Percentiles rank a stretch among this genome's conserved stretches.
Conservation (phyloP, 2,113 vertebrate species). For the Heterochromis multidens region DNA sequence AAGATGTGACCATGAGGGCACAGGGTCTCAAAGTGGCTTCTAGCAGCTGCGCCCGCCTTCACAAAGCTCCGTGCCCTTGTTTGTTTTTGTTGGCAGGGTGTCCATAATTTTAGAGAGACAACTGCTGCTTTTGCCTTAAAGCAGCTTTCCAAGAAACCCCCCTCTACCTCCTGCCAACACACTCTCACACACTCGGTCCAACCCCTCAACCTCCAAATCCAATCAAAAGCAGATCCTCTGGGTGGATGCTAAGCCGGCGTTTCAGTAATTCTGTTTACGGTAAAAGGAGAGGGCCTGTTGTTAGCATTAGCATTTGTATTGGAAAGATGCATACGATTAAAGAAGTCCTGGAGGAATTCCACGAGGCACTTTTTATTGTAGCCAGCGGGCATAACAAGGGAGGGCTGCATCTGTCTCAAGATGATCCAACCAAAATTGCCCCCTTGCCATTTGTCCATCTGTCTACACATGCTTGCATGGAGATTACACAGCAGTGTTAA, state of each 20-base stretch:
- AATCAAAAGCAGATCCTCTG: conserved; percentile 65
- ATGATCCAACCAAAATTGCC: conserved; percentile 39
- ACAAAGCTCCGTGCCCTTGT: conserved; percentile 37
- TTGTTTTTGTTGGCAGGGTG: conserved; percentile 62
- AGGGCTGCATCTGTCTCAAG: conserved; percentile 58
- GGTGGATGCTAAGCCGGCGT: conserved; percentile 46
- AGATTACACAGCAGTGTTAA: conserved; percentile 43
- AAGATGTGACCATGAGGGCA: conserved; percentile 36
- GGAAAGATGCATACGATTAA: conserved; percentile 56
- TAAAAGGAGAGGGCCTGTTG: conserved; percentile 28
- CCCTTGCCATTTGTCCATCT: conserved; percentile 60
- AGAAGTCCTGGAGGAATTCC: conserved; percentile 61
- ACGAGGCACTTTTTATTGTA: conserved; percentile 23
- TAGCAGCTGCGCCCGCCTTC: conserved; percentile 52
- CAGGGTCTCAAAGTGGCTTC: conserved; percentile 24
- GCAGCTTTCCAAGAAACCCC: conserved; percentile 29
- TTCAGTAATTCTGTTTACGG: conserved; percentile 43
- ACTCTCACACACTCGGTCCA: conserved; percentile 24
- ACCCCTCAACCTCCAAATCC: conserved; percentile 46
- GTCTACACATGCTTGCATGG: conserved; percentile 27
- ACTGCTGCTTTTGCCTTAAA: conserved; percentile 45
- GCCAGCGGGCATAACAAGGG: conserved; percentile 41
- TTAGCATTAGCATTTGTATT: conserved; percentile 67
- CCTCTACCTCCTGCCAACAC: neutral
- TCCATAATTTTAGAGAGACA: conserved; percentile 61